Evolutionary conservation across 2,797 vertebrate genomes (phyloP).

Genomic region (Silurus lanzhouensis): DNA sequence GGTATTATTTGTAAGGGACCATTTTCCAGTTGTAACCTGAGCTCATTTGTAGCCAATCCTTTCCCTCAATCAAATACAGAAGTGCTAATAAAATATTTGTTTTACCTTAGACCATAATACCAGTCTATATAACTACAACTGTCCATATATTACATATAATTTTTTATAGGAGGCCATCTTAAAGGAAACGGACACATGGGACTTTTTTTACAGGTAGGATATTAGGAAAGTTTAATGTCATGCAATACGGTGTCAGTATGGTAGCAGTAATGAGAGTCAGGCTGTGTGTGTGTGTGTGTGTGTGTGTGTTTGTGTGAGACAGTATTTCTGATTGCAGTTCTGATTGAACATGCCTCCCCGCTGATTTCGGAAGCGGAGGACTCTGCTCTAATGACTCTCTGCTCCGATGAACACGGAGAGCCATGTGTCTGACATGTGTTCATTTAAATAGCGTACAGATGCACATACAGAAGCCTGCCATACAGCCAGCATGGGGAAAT

Average conservation of each 20-base stretch:
- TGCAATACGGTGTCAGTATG: not conserved
- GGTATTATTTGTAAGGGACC: not conserved
- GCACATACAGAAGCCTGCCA: conserved; percentile 63
- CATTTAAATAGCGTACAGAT: conserved; percentile 74
- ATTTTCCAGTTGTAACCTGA: not conserved
- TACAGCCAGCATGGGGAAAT: conserved; percentile 57
- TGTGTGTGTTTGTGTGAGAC: not conserved
- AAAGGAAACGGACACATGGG: not conserved
- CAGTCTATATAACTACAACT: not conserved
- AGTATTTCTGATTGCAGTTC: conserved; percentile 1
- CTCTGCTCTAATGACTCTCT: conserved; percentile 19
- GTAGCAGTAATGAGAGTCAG: not conserved
- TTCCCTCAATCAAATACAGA: not conserved
- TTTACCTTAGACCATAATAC: not conserved
- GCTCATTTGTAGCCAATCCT: not conserved
- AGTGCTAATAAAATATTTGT: not conserved
- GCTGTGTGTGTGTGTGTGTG: not conserved
- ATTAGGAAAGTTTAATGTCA: not conserved
- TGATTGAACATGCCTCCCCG: conserved; percentile 25
- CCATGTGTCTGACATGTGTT: conserved; percentile 63
- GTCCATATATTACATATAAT: not conserved
- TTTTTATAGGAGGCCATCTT: not conserved
- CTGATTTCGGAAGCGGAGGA: not conserved
- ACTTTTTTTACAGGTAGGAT: not conserved
- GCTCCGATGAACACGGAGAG: conserved; percentile 15